Conservation (phyloP, 2,888 invertebrate species). For the Cephonodes hylas region DNA sequence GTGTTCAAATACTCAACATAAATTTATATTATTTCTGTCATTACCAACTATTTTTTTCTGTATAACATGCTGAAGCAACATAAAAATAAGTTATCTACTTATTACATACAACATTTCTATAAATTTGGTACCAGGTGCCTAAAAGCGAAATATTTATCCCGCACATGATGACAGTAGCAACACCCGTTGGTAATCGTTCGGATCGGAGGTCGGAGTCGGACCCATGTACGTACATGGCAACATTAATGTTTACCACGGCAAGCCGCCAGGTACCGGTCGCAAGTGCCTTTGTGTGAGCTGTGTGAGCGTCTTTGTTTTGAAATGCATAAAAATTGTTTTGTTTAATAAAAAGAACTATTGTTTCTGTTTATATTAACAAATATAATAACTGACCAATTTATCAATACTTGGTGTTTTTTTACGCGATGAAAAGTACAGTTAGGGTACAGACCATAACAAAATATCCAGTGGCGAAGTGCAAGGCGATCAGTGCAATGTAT, state of each 20-base stretch:
- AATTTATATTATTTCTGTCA: too few relatives aligned
- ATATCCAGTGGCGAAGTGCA: not conserved
- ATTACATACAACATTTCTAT: too few relatives aligned
- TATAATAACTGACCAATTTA: not conserved
- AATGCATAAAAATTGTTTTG: not conserved
- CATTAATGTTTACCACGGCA: not conserved
- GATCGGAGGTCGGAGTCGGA: too few relatives aligned
- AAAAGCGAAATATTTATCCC: too few relatives aligned
- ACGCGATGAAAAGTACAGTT: not conserved
- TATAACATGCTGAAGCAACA: too few relatives aligned
- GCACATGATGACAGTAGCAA: too few relatives aligned
- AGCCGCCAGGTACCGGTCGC: not conserved
- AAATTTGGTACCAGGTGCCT: too few relatives aligned
- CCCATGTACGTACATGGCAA: not conserved
- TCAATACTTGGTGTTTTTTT: not conserved
- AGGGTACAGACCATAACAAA: not conserved
- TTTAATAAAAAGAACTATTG: not conserved
- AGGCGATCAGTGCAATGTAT: conserved; percentile 10
- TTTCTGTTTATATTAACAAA: not conserved
- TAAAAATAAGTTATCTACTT: too few relatives aligned
- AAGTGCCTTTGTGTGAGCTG: conserved; percentile 6
- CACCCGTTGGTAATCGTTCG: not conserved
- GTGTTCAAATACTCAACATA: too few relatives aligned
- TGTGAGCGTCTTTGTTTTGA: not conserved
- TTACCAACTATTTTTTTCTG: too few relatives aligned